A percentile compares a stretch with the other conserved stretches of the same genome.
phyloP scores from a whole-genome alignment of 1,140 invertebrate genomes.

The Diuraphis noxia region DNA sequence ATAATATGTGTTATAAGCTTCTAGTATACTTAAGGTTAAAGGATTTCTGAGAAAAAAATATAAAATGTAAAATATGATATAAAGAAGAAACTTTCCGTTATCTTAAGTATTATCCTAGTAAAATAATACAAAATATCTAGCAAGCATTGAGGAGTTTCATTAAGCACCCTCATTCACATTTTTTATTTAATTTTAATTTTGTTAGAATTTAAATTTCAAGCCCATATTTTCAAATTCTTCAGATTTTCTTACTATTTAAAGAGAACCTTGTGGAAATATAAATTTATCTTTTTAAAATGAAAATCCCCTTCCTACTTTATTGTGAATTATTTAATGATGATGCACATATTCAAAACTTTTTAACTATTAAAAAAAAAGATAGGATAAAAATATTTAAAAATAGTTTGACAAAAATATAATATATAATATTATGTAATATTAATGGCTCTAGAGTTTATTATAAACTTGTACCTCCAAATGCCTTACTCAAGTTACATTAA shows the following conservation, averaged over 20 bases:
- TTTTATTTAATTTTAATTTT: neutral
- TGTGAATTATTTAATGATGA: neutral
- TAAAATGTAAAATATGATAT: neutral
- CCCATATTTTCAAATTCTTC: neutral
- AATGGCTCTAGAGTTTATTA: too few relatives aligned
- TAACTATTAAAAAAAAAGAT: too few relatives aligned
- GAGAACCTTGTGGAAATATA: neutral
- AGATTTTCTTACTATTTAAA: neutral
- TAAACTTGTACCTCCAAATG: too few relatives aligned
- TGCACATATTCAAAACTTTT: too few relatives aligned
- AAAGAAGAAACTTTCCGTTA: neutral
- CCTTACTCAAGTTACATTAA: too few relatives aligned
- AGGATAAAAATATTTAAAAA: too few relatives aligned
- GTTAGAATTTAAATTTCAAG: neutral
- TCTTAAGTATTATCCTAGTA: neutral
- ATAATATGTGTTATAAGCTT: neutral
- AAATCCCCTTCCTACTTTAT: too few relatives aligned
- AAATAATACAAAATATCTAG: neutral
- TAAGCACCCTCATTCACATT: neutral
- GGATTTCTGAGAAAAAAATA: neutral
- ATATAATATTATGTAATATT: too few relatives aligned
- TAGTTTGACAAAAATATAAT: too few relatives aligned
- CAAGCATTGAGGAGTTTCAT: neutral
- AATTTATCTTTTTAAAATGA: neutral
- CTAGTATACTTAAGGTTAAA: neutral